These are phyloP conservation scores for Acleris literana DNA, from an alignment of 2,888 invertebrate genomes.

Conservation along the genomic window DNA sequence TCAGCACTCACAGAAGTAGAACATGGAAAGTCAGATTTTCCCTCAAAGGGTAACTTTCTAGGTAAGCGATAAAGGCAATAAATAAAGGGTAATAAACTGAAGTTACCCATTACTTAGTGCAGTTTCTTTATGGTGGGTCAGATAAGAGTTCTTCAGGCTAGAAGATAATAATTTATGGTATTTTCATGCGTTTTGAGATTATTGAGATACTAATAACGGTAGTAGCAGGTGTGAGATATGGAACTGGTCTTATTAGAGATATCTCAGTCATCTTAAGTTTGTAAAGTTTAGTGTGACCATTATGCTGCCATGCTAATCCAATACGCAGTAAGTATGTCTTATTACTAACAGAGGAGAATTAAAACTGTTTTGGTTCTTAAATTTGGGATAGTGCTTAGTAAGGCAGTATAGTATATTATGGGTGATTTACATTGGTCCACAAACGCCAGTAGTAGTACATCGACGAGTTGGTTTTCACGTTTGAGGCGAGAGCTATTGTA, in stretches of 20 bases:
- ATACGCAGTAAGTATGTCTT: too few species aligned
- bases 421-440: too few species aligned
- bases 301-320: too few species aligned
- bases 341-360: too few species aligned
- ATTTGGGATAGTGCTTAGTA: too few species aligned
- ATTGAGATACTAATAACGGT: neutral
- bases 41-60: conserved; percentile 22
- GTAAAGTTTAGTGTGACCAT: too few species aligned
- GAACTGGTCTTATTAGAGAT: neutral
- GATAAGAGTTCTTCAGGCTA: conserved; percentile 27
- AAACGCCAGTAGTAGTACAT: too few species aligned
- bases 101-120: conserved; percentile 28
- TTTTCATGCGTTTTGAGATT: conserved; percentile 20
- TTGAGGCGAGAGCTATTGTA: too few species aligned
- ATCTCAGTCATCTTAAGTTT: too few species aligned
- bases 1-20: conserved; percentile 2
- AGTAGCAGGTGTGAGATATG: conserved; percentile 1
- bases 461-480: too few species aligned
- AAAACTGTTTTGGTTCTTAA: too few species aligned
- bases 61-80: conserved; percentile 15
- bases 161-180: conserved; percentile 23
- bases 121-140: conserved; percentile 28
- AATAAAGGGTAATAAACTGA: conserved; percentile 25
- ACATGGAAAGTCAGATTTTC: conserved; percentile 21
- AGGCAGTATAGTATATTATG: too few species aligned